Evolutionary conservation across 2,113 vertebrate genomes (phyloP).

Genomic region (Sebastes fasciatus): DNA sequence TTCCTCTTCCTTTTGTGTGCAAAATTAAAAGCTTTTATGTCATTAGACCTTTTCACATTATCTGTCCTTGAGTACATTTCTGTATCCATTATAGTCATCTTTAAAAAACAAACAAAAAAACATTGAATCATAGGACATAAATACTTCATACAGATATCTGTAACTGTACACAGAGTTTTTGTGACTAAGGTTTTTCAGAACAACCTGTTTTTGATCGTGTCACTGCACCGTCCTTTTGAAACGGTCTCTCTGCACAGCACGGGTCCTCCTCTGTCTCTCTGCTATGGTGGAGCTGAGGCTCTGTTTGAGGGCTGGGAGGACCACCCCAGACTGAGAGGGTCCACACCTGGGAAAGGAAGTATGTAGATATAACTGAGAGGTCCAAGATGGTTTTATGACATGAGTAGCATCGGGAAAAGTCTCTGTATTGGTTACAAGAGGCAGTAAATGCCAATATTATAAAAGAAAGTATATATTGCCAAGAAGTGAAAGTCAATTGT

Average conservation of each 20-base stretch:
- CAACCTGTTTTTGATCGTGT: constrained; percentile 25
- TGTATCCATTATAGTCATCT: background rate
- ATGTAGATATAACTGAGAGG: background rate
- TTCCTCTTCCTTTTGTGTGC: background rate
- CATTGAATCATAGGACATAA: background rate
- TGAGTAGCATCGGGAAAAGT: background rate
- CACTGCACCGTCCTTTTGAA: constrained; percentile 75
- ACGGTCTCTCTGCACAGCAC: constrained; percentile 79
- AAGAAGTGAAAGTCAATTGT: too few relatives aligned
- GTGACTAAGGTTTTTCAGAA: background rate
- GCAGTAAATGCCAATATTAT: background rate
- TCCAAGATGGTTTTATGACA: background rate
- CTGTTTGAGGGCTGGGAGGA: constrained; percentile 85
- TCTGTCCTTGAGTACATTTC: constrained; percentile 4
- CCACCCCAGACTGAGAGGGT: constrained; percentile 60
- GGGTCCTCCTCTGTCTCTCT: constrained; percentile 82
- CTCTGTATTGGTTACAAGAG: background rate
- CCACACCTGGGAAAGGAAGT: constrained; percentile 56
- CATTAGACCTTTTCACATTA: background rate
- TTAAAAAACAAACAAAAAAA: background rate
- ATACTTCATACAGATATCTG: background rate
- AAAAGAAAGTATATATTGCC: too few relatives aligned
- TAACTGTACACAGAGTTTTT: background rate
- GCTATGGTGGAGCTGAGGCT: constrained; percentile 78
- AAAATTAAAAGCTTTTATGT: background rate